Percentiles rank a stretch among this genome's conserved stretches.
These are phyloP conservation scores for Scolanthus callimorphus DNA, from an alignment of 92 coral and sea anemone genomes.

Conservation along the genomic window DNA sequence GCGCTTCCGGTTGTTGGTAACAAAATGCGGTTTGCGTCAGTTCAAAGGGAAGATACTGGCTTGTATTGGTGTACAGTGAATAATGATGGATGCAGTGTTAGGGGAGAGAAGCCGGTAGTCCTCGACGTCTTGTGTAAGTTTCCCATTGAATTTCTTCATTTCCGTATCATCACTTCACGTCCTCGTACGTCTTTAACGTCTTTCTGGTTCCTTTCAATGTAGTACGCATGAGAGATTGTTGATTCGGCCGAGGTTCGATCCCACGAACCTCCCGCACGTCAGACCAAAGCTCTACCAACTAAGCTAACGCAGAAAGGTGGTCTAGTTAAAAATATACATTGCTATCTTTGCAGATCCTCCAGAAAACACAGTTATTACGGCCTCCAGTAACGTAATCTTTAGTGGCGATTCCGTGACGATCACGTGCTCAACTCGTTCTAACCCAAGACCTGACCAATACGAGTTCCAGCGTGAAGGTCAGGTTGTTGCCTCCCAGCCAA, in stretches of 20 bases:
- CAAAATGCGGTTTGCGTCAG: not conserved
- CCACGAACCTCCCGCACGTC: too few species aligned
- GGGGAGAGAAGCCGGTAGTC: not conserved
- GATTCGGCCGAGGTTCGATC: too few species aligned
- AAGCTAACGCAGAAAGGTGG: too few species aligned
- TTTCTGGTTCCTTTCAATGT: too few species aligned
- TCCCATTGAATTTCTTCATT: too few species aligned
- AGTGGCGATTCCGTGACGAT: not conserved
- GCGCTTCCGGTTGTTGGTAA: not conserved
- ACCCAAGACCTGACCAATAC: not conserved
- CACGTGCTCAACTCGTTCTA: not conserved
- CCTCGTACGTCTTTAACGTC: too few species aligned
- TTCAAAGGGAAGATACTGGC: not conserved
- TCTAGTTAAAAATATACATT: too few species aligned
- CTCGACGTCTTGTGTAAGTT: not conserved
- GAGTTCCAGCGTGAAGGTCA: not conserved
- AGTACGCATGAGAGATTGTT: too few species aligned
- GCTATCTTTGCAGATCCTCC: not conserved
- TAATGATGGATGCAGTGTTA: not conserved
- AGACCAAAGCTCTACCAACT: too few species aligned
- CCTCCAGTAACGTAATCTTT: not conserved
- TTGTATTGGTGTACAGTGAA: not conserved
- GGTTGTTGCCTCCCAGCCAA: not conserved
- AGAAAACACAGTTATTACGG: not conserved
- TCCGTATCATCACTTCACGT: too few species aligned